Percentiles rank a stretch among this genome's conserved stretches.
Evolutionary conservation across 2,113 vertebrate species (phyloP).

Genomic region (Genyomyrus donnyi): DNA sequence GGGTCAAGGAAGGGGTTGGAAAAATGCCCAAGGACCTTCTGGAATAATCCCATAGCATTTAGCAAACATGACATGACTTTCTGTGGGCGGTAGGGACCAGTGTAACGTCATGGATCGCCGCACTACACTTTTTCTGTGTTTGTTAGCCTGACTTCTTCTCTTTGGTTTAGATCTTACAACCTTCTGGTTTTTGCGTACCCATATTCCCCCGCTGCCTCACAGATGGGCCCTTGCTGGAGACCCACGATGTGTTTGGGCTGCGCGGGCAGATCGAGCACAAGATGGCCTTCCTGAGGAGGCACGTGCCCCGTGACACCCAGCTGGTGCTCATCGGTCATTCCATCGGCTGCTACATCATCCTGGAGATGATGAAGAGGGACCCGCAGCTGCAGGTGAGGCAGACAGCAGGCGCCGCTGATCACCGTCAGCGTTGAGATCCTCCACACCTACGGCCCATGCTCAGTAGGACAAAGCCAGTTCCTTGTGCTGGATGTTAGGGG

Average conservation of each 20-base stretch:
- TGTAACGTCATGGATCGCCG: not conserved
- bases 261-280: constrained; percentile 87
- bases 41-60: not conserved
- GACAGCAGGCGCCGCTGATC: not conserved
- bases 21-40: not conserved
- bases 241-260: constrained; percentile 78
- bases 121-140: not conserved
- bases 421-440: not conserved
- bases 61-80: not conserved
- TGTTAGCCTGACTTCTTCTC: not conserved
- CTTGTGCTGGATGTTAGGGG: not conserved
- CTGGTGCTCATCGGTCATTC: constrained; percentile 86
- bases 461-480: not conserved
- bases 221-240: constrained; percentile 59
- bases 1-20: not conserved
- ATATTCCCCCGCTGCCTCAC: constrained; percentile 13
- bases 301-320: constrained; percentile 69
- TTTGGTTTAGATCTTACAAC: not conserved
- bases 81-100: not conserved
- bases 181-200: not conserved
- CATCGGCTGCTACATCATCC: constrained; percentile 79
- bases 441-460: not conserved
- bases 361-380: constrained; percentile 79
- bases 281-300: constrained; percentile 71
- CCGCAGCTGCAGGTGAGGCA: constrained; percentile 73